A percentile compares a stretch with the other conserved stretches of the same genome.
Conservation (phyloP, 2,888 invertebrate species). For the Scelioninae gen. 1 region DNA sequence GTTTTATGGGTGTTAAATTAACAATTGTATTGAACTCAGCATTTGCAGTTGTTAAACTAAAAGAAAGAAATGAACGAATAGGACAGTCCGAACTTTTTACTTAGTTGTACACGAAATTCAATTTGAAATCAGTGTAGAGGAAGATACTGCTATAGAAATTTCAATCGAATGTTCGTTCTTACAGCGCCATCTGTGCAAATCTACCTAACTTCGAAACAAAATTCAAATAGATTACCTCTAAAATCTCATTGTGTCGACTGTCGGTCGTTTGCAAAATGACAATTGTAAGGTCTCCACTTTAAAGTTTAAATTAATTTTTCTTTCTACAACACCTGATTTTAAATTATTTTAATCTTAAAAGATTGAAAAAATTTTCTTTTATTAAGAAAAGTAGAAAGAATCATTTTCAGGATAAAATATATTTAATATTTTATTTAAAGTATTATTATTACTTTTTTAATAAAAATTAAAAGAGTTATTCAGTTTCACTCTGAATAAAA, state of each 20-base stretch:
- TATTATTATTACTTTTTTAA: not conserved
- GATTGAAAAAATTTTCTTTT: no score
- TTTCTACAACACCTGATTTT: no score
- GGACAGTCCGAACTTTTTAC: constrained; percentile 51
- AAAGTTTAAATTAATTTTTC: not conserved
- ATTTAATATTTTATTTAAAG: no score
- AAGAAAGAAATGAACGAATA: constrained; percentile 29
- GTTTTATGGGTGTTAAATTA: constrained; percentile 10
- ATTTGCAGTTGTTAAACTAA: constrained; percentile 12
- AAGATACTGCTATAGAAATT: constrained; percentile 34
- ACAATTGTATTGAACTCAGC: constrained; percentile 11
- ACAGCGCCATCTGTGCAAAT: constrained; percentile 34
- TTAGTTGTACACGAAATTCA: constrained; percentile 38
- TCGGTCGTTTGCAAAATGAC: not conserved
- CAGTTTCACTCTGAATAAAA: constrained; percentile 12
- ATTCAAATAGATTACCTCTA: not conserved
- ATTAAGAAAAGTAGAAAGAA: no score
- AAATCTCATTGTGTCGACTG: not conserved
- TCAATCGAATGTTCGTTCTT: constrained; percentile 7
- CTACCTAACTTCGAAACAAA: constrained; percentile 5
- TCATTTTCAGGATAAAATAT: no score
- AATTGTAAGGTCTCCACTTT: not conserved
- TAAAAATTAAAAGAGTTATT: not conserved
- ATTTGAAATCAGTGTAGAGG: constrained; percentile 44
- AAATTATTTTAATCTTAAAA: no score